These are phyloP conservation scores for Harpegnathos saltator DNA, from an alignment of 1,140 invertebrate species.

Conservation along the genomic window DNA sequence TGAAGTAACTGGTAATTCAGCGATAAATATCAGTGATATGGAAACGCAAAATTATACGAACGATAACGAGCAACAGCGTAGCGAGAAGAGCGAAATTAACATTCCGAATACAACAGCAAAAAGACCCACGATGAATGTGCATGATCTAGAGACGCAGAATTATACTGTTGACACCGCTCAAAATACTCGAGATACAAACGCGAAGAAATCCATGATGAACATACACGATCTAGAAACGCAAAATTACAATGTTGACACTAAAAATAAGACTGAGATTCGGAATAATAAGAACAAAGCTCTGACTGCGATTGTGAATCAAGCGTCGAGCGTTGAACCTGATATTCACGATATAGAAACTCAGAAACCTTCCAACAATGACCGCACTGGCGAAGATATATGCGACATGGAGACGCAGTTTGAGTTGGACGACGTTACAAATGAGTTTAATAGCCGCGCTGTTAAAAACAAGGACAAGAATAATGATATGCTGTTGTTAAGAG, in stretches of 20 bases:
- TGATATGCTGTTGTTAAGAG: not conserved
- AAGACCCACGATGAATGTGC: not conserved
- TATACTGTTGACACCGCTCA: not conserved
- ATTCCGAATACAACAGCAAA: not conserved
- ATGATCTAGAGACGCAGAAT: conserved; percentile 28
- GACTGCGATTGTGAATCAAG: not conserved
- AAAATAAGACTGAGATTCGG: not conserved
- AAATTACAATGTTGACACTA: not conserved
- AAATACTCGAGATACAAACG: not conserved
- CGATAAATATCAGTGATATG: conserved; percentile 40
- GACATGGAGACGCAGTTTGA: conserved; percentile 12
- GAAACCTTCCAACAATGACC: not conserved
- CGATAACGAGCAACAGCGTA: conserved; percentile 62
- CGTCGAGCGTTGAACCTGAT: not conserved
- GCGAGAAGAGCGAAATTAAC: conserved; percentile 22
- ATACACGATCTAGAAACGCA: conserved; percentile 42
- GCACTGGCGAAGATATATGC: not conserved
- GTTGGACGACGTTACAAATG: not conserved
- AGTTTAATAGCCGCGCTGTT: not conserved
- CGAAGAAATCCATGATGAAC: not conserved
- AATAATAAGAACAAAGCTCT: not conserved
- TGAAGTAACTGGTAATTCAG: not conserved
- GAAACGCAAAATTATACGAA: conserved; percentile 37
- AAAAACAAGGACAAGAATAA: not conserved
- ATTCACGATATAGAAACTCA: conserved; percentile 48